Evolutionary conservation across 2,888 invertebrate genomes (phyloP).

Genomic region (Xylocampa areola): DNA sequence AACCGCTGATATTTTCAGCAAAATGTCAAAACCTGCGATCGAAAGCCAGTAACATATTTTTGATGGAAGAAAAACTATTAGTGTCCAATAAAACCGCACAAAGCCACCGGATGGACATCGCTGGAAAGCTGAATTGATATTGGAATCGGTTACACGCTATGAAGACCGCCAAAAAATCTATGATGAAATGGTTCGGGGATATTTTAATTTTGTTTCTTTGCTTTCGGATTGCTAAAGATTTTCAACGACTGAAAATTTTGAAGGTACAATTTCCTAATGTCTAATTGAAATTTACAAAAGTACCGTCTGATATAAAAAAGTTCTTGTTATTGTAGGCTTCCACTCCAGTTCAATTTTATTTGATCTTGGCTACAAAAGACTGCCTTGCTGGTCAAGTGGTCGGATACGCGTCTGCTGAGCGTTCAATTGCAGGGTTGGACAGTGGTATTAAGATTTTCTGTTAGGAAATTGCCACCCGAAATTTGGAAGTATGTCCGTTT

Average conservation of each 20-base stretch:
- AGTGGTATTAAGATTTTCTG: too few species aligned
- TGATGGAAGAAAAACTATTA: slow-evolving; percentile 15
- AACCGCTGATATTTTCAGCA: slow-evolving; percentile 9
- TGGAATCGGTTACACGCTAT: slow-evolving; percentile 19
- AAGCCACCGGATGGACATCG: slow-evolving; percentile 5
- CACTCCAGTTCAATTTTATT: too few species aligned
- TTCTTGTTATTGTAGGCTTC: too few species aligned
- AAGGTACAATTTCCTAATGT: background rate
- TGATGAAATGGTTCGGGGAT: slow-evolving; percentile 17
- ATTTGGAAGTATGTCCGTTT: too few species aligned
- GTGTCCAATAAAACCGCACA: slow-evolving; percentile 16
- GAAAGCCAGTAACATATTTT: slow-evolving; percentile 18
- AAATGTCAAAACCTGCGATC: slow-evolving; percentile 3
- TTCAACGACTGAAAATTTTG: slow-evolving; percentile 1
- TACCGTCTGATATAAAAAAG: too few species aligned
- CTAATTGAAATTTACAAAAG: background rate
- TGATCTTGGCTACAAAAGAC: too few species aligned
- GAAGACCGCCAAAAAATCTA: slow-evolving; percentile 16
- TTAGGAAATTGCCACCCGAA: too few species aligned
- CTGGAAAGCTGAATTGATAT: slow-evolving; percentile 25
- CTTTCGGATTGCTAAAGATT: slow-evolving; percentile 3
- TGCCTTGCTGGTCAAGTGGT: too few species aligned
- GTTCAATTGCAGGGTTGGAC: too few species aligned
- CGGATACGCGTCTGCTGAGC: too few species aligned
- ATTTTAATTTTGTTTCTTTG: slow-evolving; percentile 16